Base-by-base conservation (phyloP, 2,888 invertebrate species). In the Amiota minor region DNA sequence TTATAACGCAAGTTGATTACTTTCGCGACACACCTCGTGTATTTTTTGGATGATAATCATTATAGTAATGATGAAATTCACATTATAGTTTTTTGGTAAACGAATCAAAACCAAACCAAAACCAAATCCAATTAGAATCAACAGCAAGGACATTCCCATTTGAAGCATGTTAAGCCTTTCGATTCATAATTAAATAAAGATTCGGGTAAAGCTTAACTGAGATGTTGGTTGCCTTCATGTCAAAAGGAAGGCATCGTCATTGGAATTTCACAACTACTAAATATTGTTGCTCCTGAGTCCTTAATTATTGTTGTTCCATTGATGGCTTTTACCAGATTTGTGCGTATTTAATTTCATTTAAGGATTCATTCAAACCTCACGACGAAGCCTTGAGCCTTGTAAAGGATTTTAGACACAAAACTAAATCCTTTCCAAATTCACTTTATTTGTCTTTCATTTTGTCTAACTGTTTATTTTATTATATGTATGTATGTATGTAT, bases 161-260 rank as follows among this genome's bases (percentile, higher is more conserved):
- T 16, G 23, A 20, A 49, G 62, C 47, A 18, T 74, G 72, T 72
- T 73, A 76, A 69, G 76, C 70, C 70, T 55, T 46, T 56, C 45
- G 56, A 45, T 74, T 76, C 79, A 77, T 79, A 81, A 84, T 83
- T 86, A 86, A 84, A 84, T 83, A 82, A 83, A 77, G 76, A 86
- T 83, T 81, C 76, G 50, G 55, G 45, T 47, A 9, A 49, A 50
- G 20, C 47, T 47, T 49, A 47, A 20, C 20, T 50, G 23, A 18
- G 49, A 45, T 20, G 49, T 9, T 6, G 59, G 10, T 23, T 18
- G 59, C 9, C 55, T 16, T 18, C 10, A 12, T 12, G 10, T 11
- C 61, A 11, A 20, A 23, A 9, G 45, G 45, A 45, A 35, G 35
- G 18, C 35, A 20, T 59, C 23, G 35, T 6, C 35, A 35, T 35